Percentiles rank a stretch among this genome's conserved stretches.
phyloP scores from a whole-genome alignment of 2,888 invertebrate species.

The Drosophila robusta region DNA sequence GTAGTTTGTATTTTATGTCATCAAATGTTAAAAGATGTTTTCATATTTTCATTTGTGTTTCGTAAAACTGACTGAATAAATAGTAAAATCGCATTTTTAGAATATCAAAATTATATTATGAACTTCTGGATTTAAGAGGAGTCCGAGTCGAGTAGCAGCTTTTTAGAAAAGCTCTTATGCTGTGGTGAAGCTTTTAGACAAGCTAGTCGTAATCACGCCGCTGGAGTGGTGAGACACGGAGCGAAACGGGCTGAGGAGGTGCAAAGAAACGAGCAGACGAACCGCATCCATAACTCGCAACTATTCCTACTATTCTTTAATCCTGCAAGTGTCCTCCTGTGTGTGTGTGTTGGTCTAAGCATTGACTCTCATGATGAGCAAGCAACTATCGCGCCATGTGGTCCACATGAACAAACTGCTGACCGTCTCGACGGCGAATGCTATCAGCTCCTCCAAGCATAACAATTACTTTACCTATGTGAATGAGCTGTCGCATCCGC shows the following conservation, averaged over 20 bases:
- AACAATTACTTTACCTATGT: slow-evolving; percentile 90
- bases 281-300: slow-evolving; percentile 3
- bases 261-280: not conserved
- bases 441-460: slow-evolving; percentile 47
- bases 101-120: not conserved
- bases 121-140: not conserved
- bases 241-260: not conserved
- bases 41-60: too few species aligned
- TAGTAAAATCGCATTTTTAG: not conserved
- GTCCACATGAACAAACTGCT: slow-evolving; percentile 49
- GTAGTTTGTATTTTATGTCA: too few species aligned
- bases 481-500: slow-evolving; percentile 92
- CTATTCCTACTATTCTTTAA: not conserved
- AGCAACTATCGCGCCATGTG: slow-evolving; percentile 57
- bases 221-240: slow-evolving; percentile 40
- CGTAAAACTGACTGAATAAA: too few species aligned
- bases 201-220: slow-evolving; percentile 47
- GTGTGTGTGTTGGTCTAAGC: not conserved
- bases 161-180: slow-evolving; percentile 34
- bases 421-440: slow-evolving; percentile 46
- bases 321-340: not conserved
- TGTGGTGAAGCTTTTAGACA: slow-evolving; percentile 27
- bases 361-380: slow-evolving; percentile 54
- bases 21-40: too few species aligned
- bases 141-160: not conserved